Evolutionary conservation across 1,140 invertebrate species (phyloP), one percentile per base, ranked within the genome.

Genomic region (Luehdorfia chinensis): DNA sequence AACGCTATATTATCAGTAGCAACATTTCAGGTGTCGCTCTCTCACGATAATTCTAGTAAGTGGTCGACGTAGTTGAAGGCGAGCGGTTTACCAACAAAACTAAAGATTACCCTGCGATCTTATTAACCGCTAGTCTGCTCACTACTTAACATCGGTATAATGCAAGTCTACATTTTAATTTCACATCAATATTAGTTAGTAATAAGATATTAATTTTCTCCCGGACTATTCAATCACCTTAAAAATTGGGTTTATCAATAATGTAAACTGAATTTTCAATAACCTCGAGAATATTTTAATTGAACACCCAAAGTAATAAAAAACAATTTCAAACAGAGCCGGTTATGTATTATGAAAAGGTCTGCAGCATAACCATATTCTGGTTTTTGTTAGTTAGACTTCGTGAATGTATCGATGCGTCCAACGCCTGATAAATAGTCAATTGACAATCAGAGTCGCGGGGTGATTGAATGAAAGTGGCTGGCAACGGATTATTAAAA

Each of bases 11-110:
- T 77, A 84, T 83, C 76, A 70, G 63, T 31, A 61, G 59, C 66
- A 57, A 83, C 75, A 75, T 85, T 73, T 80, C 75, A 85, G 66
- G 68, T 77, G 80, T 80, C 80, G 54, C 45, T 44, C 31, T 48
- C 18, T 51, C 30, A 55, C 59, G 71, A 75, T 77, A 77, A 73
- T 73, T 51, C 64, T 57, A 41, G 50, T 49, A 39, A 50, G 44
- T 32, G 23, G 19, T 23, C 23, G 46, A 16, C 50, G 19, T 36
- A 55, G 27, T 47, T 31, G 47, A 58, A 50, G 14, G 34, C 12
- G 30, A 25, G 48, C 33, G 50, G 54, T 47, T 34, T 50, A 37
- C 56, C 59, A 62, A 64, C 66, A 54, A 69, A 70, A 67, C 57
- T 49, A 67, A 51, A 75, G 57, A 71, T 69, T 71, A 69, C 57